A percentile compares a stretch with the other conserved stretches of the same genome.
phyloP scores from a whole-genome alignment of 2,113 vertebrate species.

The Nycticebus coucang region DNA sequence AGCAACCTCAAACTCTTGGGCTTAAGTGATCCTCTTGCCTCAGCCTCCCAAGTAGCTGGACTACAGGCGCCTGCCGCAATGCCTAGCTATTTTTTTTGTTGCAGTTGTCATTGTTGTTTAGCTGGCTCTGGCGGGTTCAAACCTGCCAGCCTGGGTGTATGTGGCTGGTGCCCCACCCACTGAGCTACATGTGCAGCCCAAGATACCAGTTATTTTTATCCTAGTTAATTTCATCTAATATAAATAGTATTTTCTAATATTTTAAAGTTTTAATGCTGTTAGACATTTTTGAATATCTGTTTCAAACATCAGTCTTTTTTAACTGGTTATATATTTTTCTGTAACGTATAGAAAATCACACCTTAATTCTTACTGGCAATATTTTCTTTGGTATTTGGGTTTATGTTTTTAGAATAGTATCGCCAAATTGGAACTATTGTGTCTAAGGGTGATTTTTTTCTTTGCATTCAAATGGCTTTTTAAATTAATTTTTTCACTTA shows the following conservation, averaged over 20 bases:
- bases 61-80: too few species aligned
- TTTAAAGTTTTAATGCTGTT: neutral
- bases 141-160: too few species aligned
- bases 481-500: conserved; percentile 31
- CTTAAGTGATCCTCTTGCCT: too few species aligned
- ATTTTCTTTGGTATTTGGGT: conserved; percentile 3
- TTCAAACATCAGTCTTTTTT: neutral
- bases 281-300: neutral
- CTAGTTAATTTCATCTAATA: neutral
- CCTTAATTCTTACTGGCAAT: neutral
- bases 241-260: neutral
- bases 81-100: too few species aligned
- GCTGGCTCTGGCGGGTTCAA: too few species aligned
- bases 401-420: neutral
- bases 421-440: neutral
- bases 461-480: neutral
- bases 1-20: too few species aligned
- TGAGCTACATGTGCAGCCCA: too few species aligned
- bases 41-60: too few species aligned
- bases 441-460: neutral
- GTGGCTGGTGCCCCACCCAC: too few species aligned
- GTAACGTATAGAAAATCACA: neutral
- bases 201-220: neutral
- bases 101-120: too few species aligned
- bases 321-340: neutral